Base-by-base conservation (phyloP, 2,888 invertebrate species). In the Hoplodrina blanda region DNA sequence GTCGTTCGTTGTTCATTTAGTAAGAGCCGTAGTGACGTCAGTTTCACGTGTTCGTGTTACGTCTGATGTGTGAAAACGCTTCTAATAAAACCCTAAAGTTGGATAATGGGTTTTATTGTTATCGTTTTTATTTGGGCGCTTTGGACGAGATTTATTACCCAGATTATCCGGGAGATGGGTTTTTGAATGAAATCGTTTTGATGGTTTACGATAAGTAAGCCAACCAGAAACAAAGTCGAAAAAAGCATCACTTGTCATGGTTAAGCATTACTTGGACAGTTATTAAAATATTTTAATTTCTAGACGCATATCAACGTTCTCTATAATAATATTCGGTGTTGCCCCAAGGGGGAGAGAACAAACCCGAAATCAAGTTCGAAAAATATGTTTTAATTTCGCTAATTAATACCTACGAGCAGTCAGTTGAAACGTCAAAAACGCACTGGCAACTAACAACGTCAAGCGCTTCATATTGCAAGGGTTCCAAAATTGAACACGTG, bases 401-500 rank as follows among this genome's bases (percentile, higher is more conserved):
- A 87, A 87, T 83, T 86, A 85, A 4, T 41, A 41, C 83, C 76
- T 25, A 78, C 55, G 20, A 82, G 83, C 76, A 75, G 60, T 77
- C 70, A 67, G 72, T 72, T 61, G 60, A 55, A 76, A 80, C 63
- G 69, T 76, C 65, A 65, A 81, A 74, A 86, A 84, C 79, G 74
- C 73, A 80, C 84, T 83, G 81, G 73, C 78, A 76, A 77, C 79
- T 86, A 89, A 91, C 88, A 86, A 86, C 82, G 83, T 77, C 86
- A 85, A 79, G 68, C 89, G 94, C 89, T 87, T 95, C 94, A 85
- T 84, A 91, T 95, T 94, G 92, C 95, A 88, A 87, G 90, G 90
- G 94, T 92, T 90, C 70, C 88, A 90, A 92, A 94, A 92, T 92
- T 92, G 93, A 95, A 94, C 96, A 95, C 95, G 95, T 95, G 96